Evolutionary conservation across 2,888 invertebrate species (phyloP).

Genomic region (Arrhopalites spinosus): DNA sequence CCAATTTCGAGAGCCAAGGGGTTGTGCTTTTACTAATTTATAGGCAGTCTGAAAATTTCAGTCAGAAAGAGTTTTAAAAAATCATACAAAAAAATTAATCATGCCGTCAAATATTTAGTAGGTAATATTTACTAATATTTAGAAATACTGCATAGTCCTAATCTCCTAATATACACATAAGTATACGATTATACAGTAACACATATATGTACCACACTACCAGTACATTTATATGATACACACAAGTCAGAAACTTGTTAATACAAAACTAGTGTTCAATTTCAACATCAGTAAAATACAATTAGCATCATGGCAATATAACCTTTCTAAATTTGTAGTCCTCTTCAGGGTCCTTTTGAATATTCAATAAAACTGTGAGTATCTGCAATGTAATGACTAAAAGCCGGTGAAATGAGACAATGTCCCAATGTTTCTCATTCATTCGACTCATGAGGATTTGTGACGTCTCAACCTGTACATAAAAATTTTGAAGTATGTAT

Average conservation of each 20-base stretch:
- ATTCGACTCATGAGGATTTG: slow-evolving; percentile 49
- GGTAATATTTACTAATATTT: no score
- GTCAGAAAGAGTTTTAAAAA: background rate
- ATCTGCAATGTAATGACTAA: slow-evolving; percentile 71
- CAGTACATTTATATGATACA: no score
- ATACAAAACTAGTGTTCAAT: no score
- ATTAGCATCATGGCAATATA: no score
- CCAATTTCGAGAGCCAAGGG: slow-evolving; percentile 52
- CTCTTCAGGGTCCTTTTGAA: slow-evolving; percentile 49
- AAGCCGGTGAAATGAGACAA: slow-evolving; percentile 79
- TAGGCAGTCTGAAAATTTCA: slow-evolving; percentile 55
- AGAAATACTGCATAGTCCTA: no score
- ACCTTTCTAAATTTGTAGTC: slow-evolving; percentile 56
- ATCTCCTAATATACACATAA: no score
- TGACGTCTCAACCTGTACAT: slow-evolving; percentile 51
- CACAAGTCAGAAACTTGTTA: no score
- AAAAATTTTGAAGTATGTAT: background rate
- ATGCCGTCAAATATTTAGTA: no score
- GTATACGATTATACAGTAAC: no score
- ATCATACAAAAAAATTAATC: slow-evolving; percentile 12
- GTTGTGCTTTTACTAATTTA: slow-evolving; percentile 52
- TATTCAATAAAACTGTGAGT: slow-evolving; percentile 52
- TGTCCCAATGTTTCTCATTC: slow-evolving; percentile 66
- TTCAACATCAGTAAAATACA: no score
- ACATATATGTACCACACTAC: no score